Percentiles rank a stretch among this genome's conserved stretches.
phyloP scores from a whole-genome alignment of 1,140 invertebrate species.

The Rhopalosiphum padi region DNA sequence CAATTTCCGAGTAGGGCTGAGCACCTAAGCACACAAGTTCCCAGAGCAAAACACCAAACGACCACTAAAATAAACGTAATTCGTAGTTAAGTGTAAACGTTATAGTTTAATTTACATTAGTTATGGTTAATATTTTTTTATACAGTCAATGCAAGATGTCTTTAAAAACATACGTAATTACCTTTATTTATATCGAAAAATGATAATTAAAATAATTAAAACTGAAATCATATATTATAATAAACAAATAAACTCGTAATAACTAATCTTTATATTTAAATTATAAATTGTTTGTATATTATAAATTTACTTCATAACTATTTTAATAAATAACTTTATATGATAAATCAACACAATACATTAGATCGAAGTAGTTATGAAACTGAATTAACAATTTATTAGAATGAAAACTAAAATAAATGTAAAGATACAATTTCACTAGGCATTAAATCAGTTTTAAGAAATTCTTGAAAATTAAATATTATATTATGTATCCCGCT shows the following conservation, averaged over 20 bases:
- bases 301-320: background rate
- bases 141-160: background rate
- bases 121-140: background rate
- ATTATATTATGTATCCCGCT: background rate
- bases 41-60: conserved; percentile 93
- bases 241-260: too few species aligned
- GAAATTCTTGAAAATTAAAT: background rate
- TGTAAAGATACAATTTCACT: background rate
- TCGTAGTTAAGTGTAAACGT: background rate
- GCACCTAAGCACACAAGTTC: conserved; percentile 90
- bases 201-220: background rate
- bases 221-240: too few species aligned
- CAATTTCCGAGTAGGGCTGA: conserved; percentile 87
- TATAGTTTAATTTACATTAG: background rate
- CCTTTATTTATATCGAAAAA: background rate
- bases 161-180: background rate
- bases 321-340: background rate
- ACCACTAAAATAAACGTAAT: conserved; percentile 75
- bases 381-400: background rate
- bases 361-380: background rate
- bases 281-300: background rate
- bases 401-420: background rate
- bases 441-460: background rate
- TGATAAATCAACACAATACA: background rate
- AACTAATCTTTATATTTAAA: background rate